phyloP scores from a whole-genome alignment of 1,140 invertebrate species.

The Drosophila busckii region DNA sequence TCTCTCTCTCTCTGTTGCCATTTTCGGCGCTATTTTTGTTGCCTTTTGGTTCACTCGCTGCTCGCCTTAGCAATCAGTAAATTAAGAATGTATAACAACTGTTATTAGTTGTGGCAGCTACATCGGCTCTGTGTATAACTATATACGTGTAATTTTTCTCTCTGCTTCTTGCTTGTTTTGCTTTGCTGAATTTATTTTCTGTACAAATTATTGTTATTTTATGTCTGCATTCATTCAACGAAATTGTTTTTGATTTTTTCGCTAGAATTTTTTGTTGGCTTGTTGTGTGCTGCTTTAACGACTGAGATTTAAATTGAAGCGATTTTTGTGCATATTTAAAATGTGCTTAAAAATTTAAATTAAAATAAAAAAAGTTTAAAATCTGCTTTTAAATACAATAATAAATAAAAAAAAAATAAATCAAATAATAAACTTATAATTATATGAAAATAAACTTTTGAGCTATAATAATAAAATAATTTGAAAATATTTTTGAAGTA shows the following conservation, averaged over 20 bases:
- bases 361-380: no score
- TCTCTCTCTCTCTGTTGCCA: not conserved
- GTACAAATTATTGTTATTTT: conserved; percentile 70
- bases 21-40: not conserved
- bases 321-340: not conserved
- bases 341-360: no score
- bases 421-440: no score
- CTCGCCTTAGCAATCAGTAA: conserved; percentile 23
- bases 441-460: no score
- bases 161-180: not conserved
- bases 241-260: conserved; percentile 45
- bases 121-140: no score
- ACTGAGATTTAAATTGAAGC: conserved; percentile 9
- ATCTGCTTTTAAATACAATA: no score
- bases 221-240: conserved; percentile 75
- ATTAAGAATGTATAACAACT: conserved; percentile 52
- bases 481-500: no score
- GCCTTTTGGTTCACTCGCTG: conserved; percentile 18
- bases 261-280: conserved; percentile 21
- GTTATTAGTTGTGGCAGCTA: conserved; percentile 43
- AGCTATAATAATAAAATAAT: no score
- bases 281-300: conserved; percentile 11
- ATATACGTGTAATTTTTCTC: conserved; percentile 39
- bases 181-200: conserved; percentile 39
- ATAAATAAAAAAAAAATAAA: no score